A percentile compares a stretch with the other conserved stretches of the same genome.
Evolutionary conservation across 2,888 invertebrate genomes (phyloP).

Genomic region (Archaeoteleia sp.): DNA sequence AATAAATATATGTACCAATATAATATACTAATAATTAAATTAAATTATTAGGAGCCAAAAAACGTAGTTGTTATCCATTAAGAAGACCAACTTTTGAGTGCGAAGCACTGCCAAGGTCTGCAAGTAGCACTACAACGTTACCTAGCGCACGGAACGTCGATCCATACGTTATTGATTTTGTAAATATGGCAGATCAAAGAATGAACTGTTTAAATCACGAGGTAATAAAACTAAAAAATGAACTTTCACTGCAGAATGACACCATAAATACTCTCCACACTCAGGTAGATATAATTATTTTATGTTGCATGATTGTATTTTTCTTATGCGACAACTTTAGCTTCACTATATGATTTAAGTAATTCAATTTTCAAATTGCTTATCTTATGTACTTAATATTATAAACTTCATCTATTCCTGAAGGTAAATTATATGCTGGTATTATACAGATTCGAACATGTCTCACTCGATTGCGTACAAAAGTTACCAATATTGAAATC

Average conservation of each 20-base stretch:
- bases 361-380: not conserved
- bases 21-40: conserved; percentile 1
- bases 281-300: conserved; percentile 64
- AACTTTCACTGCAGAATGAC: conserved; percentile 67
- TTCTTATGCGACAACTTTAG: conserved; percentile 4
- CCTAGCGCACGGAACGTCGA: conserved; percentile 64
- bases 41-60: conserved; percentile 61
- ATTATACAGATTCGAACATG: no score
- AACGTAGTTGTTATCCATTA: conserved; percentile 67
- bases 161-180: conserved; percentile 65
- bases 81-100: conserved; percentile 66
- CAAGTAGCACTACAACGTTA: conserved; percentile 51
- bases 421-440: no score
- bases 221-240: conserved; percentile 69
- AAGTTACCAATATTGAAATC: no score
- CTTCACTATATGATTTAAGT: not conserved
- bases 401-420: no score
- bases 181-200: conserved; percentile 70
- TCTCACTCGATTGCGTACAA: no score
- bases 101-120: conserved; percentile 63
- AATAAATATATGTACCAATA: not conserved
- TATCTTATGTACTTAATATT: no score
- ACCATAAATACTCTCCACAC: conserved; percentile 64
- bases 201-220: conserved; percentile 70
- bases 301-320: conserved; percentile 1